These are phyloP conservation scores for Petaurus breviceps DNA, from an alignment of 2,113 vertebrate genomes.

Conservation along the genomic window DNA sequence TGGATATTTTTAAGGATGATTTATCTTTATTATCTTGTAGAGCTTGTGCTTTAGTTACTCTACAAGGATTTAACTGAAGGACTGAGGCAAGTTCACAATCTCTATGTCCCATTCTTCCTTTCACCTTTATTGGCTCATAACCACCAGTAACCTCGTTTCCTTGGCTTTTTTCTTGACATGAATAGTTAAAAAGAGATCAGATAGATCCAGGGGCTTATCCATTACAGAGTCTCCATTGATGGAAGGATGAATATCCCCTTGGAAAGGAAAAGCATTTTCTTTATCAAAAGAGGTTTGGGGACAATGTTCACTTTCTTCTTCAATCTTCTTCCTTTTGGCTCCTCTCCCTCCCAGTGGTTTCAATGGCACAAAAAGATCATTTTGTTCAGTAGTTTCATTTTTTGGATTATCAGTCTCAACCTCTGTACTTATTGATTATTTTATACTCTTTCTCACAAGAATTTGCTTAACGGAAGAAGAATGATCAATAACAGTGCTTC, in stretches of 20 bases:
- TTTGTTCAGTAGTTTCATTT: slow-evolving; percentile 57
- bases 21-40: slow-evolving; percentile 80
- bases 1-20: slow-evolving; percentile 84
- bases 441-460: slow-evolving; percentile 74
- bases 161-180: slow-evolving; percentile 81
- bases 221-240: slow-evolving; percentile 77
- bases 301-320: slow-evolving; percentile 78
- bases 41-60: slow-evolving; percentile 79
- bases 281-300: slow-evolving; percentile 83
- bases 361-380: slow-evolving; percentile 49
- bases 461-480: slow-evolving; percentile 76
- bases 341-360: slow-evolving; percentile 75
- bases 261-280: slow-evolving; percentile 82
- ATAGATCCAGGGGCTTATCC: slow-evolving; percentile 86
- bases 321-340: slow-evolving; percentile 84
- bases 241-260: slow-evolving; percentile 31
- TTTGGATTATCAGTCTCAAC: slow-evolving; percentile 59
- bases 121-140: slow-evolving; percentile 82
- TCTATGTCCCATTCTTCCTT: slow-evolving; percentile 77
- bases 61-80: slow-evolving; percentile 89
- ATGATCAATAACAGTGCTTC: slow-evolving; percentile 78
- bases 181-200: slow-evolving; percentile 83
- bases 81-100: slow-evolving; percentile 88
- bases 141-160: slow-evolving; percentile 80
- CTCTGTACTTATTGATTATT: slow-evolving; percentile 68